Evolutionary conservation across 2,888 invertebrate genomes (phyloP).

Genomic region (Campoletis raptor): DNA sequence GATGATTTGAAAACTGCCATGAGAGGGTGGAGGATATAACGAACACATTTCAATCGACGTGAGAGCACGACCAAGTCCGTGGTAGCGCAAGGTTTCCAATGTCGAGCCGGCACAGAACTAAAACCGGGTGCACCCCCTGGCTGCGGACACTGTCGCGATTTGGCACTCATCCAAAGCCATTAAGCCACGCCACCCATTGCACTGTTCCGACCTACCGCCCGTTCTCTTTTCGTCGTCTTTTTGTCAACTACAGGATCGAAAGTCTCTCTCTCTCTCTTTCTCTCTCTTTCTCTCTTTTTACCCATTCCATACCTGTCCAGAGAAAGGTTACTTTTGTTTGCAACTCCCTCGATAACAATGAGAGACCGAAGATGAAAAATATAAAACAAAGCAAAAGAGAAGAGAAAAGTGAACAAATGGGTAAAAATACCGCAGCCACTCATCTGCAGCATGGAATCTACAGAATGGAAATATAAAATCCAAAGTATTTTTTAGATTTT

Average conservation of each 20-base stretch:
- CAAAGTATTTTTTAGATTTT: not conserved
- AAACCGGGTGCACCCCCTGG: slow-evolving; percentile 44
- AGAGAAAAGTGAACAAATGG: slow-evolving; percentile 34
- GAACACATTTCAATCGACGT: slow-evolving; percentile 79
- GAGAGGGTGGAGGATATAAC: slow-evolving; percentile 74
- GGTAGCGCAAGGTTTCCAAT: slow-evolving; percentile 66
- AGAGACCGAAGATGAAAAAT: slow-evolving; percentile 77
- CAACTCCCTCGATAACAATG: slow-evolving; percentile 78
- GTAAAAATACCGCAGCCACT: slow-evolving; percentile 41
- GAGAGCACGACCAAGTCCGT: slow-evolving; percentile 70
- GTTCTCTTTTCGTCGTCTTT: slow-evolving; percentile 57
- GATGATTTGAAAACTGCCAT: slow-evolving; percentile 57
- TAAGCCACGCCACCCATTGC: slow-evolving; percentile 75
- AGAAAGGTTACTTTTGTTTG: slow-evolving; percentile 79
- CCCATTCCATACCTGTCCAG: slow-evolving; percentile 50
- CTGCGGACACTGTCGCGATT: slow-evolving; percentile 72
- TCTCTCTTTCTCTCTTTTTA: slow-evolving; percentile 1
- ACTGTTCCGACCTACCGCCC: slow-evolving; percentile 59
- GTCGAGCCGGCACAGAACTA: slow-evolving; percentile 67
- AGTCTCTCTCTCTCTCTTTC: slow-evolving; percentile 23
- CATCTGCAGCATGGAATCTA: slow-evolving; percentile 34
- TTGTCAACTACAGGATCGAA: slow-evolving; percentile 61
- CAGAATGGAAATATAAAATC: slow-evolving; percentile 35
- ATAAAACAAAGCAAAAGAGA: slow-evolving; percentile 66
- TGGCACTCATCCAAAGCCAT: slow-evolving; percentile 80